Conservation (phyloP, 37 sponge, comb jelly and placozoan genomes). For the Sycon ciliatum region DNA sequence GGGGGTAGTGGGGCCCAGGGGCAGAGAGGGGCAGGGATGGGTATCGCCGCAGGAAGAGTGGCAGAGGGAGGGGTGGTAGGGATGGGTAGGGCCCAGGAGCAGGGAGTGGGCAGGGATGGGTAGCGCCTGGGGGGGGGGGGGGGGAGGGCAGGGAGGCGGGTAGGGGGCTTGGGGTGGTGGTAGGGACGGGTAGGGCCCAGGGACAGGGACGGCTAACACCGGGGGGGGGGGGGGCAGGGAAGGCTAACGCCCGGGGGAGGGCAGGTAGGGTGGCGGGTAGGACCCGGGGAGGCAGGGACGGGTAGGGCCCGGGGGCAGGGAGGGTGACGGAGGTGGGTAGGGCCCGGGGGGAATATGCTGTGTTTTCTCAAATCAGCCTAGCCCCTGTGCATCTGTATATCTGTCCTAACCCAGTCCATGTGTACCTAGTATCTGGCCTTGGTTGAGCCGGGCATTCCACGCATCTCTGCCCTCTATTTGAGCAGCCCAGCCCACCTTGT, state of each 20-base stretch:
- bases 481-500: no score
- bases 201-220: no score
- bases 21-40: background rate
- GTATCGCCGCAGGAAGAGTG: background rate
- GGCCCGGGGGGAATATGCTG: background rate
- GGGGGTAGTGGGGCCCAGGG: background rate
- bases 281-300: background rate
- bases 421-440: no score
- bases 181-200: background rate
- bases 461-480: no score
- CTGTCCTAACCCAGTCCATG: no score
- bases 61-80: background rate
- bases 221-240: background rate
- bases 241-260: background rate
- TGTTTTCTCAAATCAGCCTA: slow-evolving; percentile 8
- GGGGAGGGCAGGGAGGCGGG: background rate
- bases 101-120: background rate
- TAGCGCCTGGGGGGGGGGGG: background rate
- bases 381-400: no score
- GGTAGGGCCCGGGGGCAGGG: background rate
- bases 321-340: background rate
- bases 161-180: background rate
- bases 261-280: background rate
- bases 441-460: no score
- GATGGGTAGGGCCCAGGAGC: background rate